Base-by-base conservation (phyloP, 2,888 invertebrate genomes). In the Drosophila yooni region DNA sequence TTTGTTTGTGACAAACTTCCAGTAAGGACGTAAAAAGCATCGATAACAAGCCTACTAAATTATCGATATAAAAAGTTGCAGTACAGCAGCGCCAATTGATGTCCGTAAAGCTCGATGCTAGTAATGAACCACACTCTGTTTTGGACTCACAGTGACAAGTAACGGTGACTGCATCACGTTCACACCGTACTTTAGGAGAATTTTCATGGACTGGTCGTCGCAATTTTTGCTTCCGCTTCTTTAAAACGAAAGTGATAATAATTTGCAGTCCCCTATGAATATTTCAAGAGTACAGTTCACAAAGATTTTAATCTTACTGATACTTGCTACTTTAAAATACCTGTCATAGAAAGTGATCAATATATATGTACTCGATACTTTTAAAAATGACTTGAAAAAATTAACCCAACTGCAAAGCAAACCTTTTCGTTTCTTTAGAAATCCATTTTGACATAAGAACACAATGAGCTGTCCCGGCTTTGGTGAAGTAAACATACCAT, bases 401-500 rank as follows among this genome's bases (percentile, higher is more conserved):
- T 46, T 70, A 31, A 38, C 33, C n/a, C 13, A 62, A 67, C 33
- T 29, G 27, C 13, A 38, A 29, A 43, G 27, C 34, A 36, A 57
- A 15, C 34, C 36, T 62, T 11, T 60, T 21, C 6, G 48, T 58
- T 56, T 51, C 43, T 8, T 38, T n/a, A 15, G 15, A 60, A 64
- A 34, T 3, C 3, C 3, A 27, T 40, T 46, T 54, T 27, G 2
- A 52, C 27, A 60, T 5, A 62, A 27, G 10, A 15, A 40, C 34
- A 70, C 56, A 60, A 92, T 92, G 92, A 81, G 86, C 21, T 92
- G 93, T 73, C 88, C 92, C 29, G 90, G 91, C 58, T 93, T 93
- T 79, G 93, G 93, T 10, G 93, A 93, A 82, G 68, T 93, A 33
- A 89, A 92, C 48, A 92, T 93, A 51, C 93, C 93, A 0, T 90